A percentile compares a stretch with the other conserved stretches of the same genome.
phyloP scores from a whole-genome alignment of 2,888 invertebrate species.

The Andrena minutula region DNA sequence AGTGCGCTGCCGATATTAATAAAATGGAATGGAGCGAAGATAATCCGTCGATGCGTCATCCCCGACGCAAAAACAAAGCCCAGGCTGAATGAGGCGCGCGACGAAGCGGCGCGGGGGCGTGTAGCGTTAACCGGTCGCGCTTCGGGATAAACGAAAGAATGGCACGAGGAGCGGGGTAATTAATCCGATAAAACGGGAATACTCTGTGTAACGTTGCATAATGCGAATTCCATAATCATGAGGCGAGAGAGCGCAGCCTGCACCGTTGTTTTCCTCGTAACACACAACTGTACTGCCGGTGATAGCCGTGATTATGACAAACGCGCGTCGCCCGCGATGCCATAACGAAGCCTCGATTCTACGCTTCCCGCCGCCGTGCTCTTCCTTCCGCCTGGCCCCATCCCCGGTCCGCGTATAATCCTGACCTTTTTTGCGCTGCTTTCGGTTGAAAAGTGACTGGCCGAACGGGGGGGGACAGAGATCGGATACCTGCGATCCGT shows the following conservation, averaged over 20 bases:
- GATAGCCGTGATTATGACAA: conserved; percentile 60
- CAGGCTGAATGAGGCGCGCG: conserved; percentile 26
- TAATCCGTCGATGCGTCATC: conserved; percentile 61
- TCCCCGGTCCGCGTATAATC: background rate
- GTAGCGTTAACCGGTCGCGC: conserved; percentile 35
- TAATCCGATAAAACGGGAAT: conserved; percentile 63
- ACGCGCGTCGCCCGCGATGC: conserved; percentile 51
- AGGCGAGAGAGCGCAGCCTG: conserved; percentile 32
- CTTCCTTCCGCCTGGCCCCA: background rate
- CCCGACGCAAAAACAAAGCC: conserved; percentile 41
- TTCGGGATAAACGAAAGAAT: conserved; percentile 54
- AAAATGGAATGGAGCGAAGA: conserved; percentile 50
- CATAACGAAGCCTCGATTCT: conserved; percentile 45
- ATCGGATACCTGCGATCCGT: too few species aligned
- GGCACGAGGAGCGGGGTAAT: conserved; percentile 60
- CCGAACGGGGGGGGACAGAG: too few species aligned
- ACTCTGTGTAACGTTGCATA: conserved; percentile 65
- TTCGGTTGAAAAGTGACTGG: too few species aligned
- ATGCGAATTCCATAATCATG: conserved; percentile 64
- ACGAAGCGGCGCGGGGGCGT: conserved; percentile 4
- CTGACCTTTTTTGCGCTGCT: too few species aligned
- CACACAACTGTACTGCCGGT: conserved; percentile 31
- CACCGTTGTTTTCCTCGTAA: conserved; percentile 52
- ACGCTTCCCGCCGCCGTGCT: background rate
- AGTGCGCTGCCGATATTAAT: conserved; percentile 56